phyloP scores from a whole-genome alignment of 30 jellyfish, hydroid and myxozoan genomes.

The Nemopilema nomurai region DNA sequence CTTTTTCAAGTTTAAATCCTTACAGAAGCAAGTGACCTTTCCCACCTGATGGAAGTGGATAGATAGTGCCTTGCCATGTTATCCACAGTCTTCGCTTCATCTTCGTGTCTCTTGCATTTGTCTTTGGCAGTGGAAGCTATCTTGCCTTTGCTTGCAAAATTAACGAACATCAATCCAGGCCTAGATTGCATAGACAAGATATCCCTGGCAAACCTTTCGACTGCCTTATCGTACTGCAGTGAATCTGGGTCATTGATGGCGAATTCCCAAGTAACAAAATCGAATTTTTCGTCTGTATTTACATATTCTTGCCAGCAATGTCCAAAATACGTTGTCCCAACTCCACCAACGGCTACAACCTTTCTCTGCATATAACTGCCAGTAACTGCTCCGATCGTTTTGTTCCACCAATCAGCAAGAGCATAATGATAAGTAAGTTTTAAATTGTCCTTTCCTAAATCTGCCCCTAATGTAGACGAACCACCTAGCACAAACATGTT shows the following conservation, averaged over 20 bases:
- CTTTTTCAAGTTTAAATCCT: background rate
- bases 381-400: slow-evolving; percentile 77
- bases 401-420: slow-evolving; percentile 97
- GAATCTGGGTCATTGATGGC: slow-evolving; percentile 85
- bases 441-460: slow-evolving; percentile 76
- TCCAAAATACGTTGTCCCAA: slow-evolving; percentile 83
- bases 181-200: slow-evolving; percentile 19
- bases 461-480: slow-evolving; percentile 90
- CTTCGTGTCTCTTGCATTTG: slow-evolving; percentile 58
- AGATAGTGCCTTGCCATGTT: slow-evolving; percentile 49
- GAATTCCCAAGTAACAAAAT: slow-evolving; percentile 93
- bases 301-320: slow-evolving; percentile 94
- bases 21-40: slow-evolving; percentile 38
- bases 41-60: slow-evolving; percentile 54
- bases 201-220: slow-evolving; percentile 56
- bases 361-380: slow-evolving; percentile 73
- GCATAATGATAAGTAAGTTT: slow-evolving; percentile 78
- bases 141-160: slow-evolving; percentile 55
- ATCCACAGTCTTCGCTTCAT: slow-evolving; percentile 48
- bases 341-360: slow-evolving; percentile 96
- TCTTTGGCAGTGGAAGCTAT: background rate
- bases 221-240: slow-evolving; percentile 59
- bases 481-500: slow-evolving; percentile 80
- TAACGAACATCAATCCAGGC: slow-evolving; percentile 70
- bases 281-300: slow-evolving; percentile 64